Percentiles rank a stretch among this genome's conserved stretches.
Evolutionary conservation across 2,113 vertebrate genomes (phyloP).

Genomic region (Antennarius striatus): DNA sequence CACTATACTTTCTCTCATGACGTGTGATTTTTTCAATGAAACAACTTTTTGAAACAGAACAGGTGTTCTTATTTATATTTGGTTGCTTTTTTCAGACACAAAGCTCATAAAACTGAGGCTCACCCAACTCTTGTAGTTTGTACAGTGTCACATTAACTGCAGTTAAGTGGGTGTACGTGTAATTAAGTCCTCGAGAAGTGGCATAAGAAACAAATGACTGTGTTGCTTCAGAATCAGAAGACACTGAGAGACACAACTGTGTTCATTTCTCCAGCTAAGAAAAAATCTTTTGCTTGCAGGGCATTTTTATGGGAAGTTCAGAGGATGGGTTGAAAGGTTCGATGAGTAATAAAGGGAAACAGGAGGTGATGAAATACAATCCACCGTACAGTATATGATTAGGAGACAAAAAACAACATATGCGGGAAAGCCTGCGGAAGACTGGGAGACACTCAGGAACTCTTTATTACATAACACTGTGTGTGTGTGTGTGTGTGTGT

Average conservation of each 20-base stretch:
- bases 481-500: slow-evolving; percentile 31
- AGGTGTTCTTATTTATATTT: too few relatives aligned
- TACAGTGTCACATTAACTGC: too few relatives aligned
- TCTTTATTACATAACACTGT: slow-evolving; percentile 57
- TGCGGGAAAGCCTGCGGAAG: slow-evolving; percentile 52
- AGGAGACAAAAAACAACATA: slow-evolving; percentile 23
- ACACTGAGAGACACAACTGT: background rate
- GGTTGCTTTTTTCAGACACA: background rate
- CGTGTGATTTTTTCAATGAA: background rate
- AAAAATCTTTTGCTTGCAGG: slow-evolving; percentile 11
- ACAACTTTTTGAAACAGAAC: background rate
- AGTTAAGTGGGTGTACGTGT: background rate
- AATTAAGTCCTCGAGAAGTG: background rate
- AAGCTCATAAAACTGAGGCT: background rate
- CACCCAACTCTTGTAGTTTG: background rate
- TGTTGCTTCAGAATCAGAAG: background rate
- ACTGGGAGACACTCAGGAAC: slow-evolving; percentile 53
- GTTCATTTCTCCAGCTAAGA: background rate
- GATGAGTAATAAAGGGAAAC: slow-evolving; percentile 37
- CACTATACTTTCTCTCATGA: background rate
- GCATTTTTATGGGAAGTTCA: slow-evolving; percentile 23
- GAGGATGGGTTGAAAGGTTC: slow-evolving; percentile 31
- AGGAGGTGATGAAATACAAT: slow-evolving; percentile 34
- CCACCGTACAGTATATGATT: slow-evolving; percentile 15
- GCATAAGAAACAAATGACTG: background rate